Evolutionary conservation across 1,140 invertebrate genomes (phyloP).

Genomic region (Anthonomus grandis): DNA sequence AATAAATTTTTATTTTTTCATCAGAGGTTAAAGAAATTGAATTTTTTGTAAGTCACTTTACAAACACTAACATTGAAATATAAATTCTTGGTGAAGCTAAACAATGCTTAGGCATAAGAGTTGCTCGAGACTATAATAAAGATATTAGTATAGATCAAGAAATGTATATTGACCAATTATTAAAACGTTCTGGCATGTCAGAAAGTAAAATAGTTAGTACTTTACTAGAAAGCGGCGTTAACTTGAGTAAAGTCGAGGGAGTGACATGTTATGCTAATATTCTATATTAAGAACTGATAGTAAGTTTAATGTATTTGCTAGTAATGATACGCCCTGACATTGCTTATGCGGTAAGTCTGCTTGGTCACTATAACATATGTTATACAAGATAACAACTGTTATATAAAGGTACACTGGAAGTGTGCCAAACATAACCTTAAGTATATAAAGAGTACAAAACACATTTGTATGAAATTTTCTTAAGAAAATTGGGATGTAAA

Average conservation of each 20-base stretch:
- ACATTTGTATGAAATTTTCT: slow-evolving; percentile 8
- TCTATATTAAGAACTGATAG: slow-evolving; percentile 46
- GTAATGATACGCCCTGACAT: slow-evolving; percentile 51
- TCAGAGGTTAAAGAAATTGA: slow-evolving; percentile 23
- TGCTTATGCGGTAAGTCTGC: slow-evolving; percentile 45
- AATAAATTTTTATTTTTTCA: slow-evolving; percentile 20
- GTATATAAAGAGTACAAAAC: slow-evolving; percentile 48
- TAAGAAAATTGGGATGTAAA: too few relatives aligned
- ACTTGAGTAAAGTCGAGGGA: background rate
- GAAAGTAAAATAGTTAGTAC: slow-evolving; percentile 28
- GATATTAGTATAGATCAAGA: slow-evolving; percentile 25
- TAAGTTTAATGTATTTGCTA: slow-evolving; percentile 49
- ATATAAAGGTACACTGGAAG: slow-evolving; percentile 41
- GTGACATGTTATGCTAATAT: slow-evolving; percentile 1
- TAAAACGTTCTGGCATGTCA: slow-evolving; percentile 22
- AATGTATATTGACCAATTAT: slow-evolving; percentile 31
- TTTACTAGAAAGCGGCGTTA: slow-evolving; percentile 30
- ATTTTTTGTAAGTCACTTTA: slow-evolving; percentile 24
- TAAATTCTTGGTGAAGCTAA: slow-evolving; percentile 36
- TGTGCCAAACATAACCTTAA: slow-evolving; percentile 46
- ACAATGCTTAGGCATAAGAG: slow-evolving; percentile 36
- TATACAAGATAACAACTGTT: slow-evolving; percentile 42
- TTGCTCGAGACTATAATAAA: too few relatives aligned
- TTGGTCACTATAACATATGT: slow-evolving; percentile 48
- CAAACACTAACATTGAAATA: slow-evolving; percentile 33